phyloP scores from a whole-genome alignment of 2,888 invertebrate genomes.

The Nesidiocoris tenuis region DNA sequence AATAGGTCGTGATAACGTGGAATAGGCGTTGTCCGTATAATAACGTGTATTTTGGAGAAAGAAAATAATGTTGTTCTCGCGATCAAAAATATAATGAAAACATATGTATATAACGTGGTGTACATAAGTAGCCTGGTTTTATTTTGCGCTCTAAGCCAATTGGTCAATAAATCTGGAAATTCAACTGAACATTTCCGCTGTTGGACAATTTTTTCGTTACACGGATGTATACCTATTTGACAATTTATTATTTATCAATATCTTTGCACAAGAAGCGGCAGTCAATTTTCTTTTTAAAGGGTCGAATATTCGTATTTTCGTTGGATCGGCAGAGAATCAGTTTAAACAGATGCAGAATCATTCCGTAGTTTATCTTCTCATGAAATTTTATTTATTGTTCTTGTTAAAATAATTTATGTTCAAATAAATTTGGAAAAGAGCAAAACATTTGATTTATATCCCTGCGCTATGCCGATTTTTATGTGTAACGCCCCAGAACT shows the following conservation, averaged over 20 bases:
- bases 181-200: neutral
- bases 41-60: constrained; percentile 22
- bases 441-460: no score
- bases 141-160: constrained; percentile 1
- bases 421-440: constrained; percentile 23
- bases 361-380: constrained; percentile 24
- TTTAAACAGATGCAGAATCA: constrained; percentile 10
- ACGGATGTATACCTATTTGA: no score
- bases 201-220: no score
- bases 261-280: no score
- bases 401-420: constrained; percentile 35
- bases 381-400: constrained; percentile 20
- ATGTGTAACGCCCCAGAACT: no score
- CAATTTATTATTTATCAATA: no score
- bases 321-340: no score
- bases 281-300: no score
- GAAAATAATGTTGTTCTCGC: constrained; percentile 8
- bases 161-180: constrained; percentile 9
- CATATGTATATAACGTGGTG: constrained; percentile 18
- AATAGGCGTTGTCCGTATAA: neutral
- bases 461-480: no score
- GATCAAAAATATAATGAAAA: constrained; percentile 11
- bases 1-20: constrained; percentile 26
- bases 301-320: no score
- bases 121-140: constrained; percentile 14